These are phyloP conservation scores for Poeciliopsis presidionis DNA, from an alignment of 2,797 vertebrate genomes.

Conservation along the genomic window DNA sequence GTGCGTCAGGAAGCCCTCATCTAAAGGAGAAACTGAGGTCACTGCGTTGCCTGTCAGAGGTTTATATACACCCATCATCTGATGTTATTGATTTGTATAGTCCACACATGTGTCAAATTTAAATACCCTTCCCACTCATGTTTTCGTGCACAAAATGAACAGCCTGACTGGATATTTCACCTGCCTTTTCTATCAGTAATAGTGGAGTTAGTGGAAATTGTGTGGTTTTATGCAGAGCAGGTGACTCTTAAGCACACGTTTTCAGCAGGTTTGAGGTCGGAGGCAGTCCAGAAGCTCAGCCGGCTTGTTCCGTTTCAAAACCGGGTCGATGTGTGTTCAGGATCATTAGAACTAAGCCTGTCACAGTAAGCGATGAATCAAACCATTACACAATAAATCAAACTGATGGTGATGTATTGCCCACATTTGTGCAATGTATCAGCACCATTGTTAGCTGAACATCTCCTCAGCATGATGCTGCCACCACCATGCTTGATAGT, in stretches of 20 bases:
- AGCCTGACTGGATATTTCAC: not conserved
- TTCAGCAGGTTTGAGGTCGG: not conserved
- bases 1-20: constrained; percentile 41
- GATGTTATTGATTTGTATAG: not conserved
- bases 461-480: not conserved
- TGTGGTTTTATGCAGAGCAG: not conserved
- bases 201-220: not conserved
- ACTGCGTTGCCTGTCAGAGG: not conserved
- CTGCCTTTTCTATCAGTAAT: too few species aligned
- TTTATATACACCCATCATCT: not conserved
- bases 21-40: constrained; percentile 26
- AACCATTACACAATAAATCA: too few species aligned
- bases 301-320: not conserved
- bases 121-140: not conserved
- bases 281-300: not conserved
- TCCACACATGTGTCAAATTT: not conserved
- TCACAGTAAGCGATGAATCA: too few species aligned
- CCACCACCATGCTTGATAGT: not conserved
- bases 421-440: not conserved
- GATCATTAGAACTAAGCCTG: not conserved
- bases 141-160: not conserved
- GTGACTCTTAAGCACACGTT: not conserved
- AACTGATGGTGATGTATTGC: not conserved
- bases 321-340: not conserved
- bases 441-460: not conserved